Base-by-base conservation (phyloP, 1,140 invertebrate genomes). In the Drosophila equinoxialis region DNA sequence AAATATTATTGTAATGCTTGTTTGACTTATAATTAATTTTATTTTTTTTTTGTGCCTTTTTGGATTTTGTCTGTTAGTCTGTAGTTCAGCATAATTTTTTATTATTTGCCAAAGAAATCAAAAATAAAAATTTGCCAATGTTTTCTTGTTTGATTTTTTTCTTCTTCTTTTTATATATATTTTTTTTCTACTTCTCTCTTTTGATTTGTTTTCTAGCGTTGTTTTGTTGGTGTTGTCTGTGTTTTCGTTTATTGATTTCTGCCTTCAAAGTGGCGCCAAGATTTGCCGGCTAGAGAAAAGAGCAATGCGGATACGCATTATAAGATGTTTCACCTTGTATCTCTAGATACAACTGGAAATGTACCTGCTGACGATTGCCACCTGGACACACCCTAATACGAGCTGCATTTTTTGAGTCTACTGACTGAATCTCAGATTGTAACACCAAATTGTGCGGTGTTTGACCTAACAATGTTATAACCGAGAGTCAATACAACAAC, bases 21-120 rank as follows among this genome's bases (percentile, higher is more conserved):
- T 89, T 87, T 87, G 84, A 87, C 81, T 87, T 87, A 87, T 89
- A 87, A 87, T 87, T 87, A 87, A 87, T 87, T 87, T 87, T 66
- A 74, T 89, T 89, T 79, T 74, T 62, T 75, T 17, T 66, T 54
- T 74, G 62, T 75, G n/a, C 64, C 54, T 65, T 60, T 66, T 64
- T 64, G 26, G 26, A 14, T 17, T 48, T 51, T 11, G 71, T 70
- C 61, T 74, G 30, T 65, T 57, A 6, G 67, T 26, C 68, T 66
- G 70, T 66, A 41, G 48, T 65, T 64, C 69, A 75, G 79, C 82
- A 85, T 89, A 87, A 86, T 85, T 82, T 84, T 80, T 77, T 83
- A 84, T 84, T 83, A 84, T 84, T 83, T 82, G 80, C 62, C 3
- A 37, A 67, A 68, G 57, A 48, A 76, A 68, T 35, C 67, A 71